A percentile compares a stretch with the other conserved stretches of the same genome.
These are phyloP conservation scores for Neosilurus mollespiculum DNA, from an alignment of 2,797 vertebrate genomes.

Conservation along the genomic window DNA sequence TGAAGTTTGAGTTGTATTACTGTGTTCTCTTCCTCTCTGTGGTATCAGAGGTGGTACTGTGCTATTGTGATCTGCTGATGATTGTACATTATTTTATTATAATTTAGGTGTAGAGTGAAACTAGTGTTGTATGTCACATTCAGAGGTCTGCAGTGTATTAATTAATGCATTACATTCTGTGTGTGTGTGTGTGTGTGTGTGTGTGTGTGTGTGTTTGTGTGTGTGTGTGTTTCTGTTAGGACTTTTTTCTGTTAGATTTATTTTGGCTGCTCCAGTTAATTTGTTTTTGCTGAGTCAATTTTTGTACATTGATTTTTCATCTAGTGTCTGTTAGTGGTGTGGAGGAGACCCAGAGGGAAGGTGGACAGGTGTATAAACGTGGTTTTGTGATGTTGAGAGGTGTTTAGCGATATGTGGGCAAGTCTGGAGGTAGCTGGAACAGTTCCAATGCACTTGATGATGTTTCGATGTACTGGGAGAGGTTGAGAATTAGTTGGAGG, in stretches of 20 bases:
- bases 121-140: constrained; percentile 8
- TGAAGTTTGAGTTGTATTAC: neutral
- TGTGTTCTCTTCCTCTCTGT: neutral
- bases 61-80: neutral
- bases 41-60: neutral
- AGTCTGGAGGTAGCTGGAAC: too few species aligned
- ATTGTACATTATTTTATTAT: neutral
- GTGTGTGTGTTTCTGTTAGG: constrained; percentile 41
- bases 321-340: constrained; percentile 43
- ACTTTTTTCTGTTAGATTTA: constrained; percentile 25
- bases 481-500: neutral
- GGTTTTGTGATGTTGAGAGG: neutral
- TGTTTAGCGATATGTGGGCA: neutral
- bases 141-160: neutral
- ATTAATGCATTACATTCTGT: neutral
- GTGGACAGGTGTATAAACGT: neutral
- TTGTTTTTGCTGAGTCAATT: constrained; percentile 75
- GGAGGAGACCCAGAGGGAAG: neutral
- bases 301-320: constrained; percentile 80
- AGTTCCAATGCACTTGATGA: neutral
- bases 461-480: neutral
- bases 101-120: neutral
- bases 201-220: constrained; percentile 25
- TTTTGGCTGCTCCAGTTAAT: constrained; percentile 70
- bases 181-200: constrained; percentile 1